A percentile compares a stretch with the other conserved stretches of the same genome.
Conservation (phyloP, 2,888 invertebrate genomes). For the Dicycla oo region DNA sequence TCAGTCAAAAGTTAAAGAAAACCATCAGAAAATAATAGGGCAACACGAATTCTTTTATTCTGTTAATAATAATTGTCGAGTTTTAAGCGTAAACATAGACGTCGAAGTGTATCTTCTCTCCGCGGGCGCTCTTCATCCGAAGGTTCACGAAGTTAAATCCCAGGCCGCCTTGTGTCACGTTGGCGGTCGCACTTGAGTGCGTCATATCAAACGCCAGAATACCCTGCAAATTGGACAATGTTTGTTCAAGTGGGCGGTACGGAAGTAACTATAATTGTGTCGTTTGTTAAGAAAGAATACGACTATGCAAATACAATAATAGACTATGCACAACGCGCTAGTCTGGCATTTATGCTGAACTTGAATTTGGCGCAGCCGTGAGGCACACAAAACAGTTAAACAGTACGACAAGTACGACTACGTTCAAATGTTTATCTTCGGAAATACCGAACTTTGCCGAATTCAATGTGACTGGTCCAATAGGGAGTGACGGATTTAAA, state of each 20-base stretch:
- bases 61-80: background rate
- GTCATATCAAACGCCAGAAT: conserved; percentile 70
- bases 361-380: too few species aligned
- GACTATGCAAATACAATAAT: background rate
- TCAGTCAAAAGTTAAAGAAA: background rate
- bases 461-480: too few species aligned
- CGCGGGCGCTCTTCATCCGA: conserved; percentile 81
- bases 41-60: conserved; percentile 19
- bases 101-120: conserved; percentile 73
- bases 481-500: too few species aligned
- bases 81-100: conserved; percentile 78
- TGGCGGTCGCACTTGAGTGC: conserved; percentile 74
- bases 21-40: background rate
- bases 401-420: too few species aligned
- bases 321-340: background rate
- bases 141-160: conserved; percentile 78
- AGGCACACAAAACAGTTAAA: too few species aligned
- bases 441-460: too few species aligned
- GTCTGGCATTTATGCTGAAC: too few species aligned
- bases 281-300: background rate
- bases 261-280: background rate
- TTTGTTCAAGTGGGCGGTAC: conserved; percentile 10
- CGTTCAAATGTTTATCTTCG: too few species aligned
- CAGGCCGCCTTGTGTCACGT: conserved; percentile 80
- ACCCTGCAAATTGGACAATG: conserved; percentile 69